Conservation (phyloP, 2,797 vertebrate species). For the Onychomys torridus region DNA sequence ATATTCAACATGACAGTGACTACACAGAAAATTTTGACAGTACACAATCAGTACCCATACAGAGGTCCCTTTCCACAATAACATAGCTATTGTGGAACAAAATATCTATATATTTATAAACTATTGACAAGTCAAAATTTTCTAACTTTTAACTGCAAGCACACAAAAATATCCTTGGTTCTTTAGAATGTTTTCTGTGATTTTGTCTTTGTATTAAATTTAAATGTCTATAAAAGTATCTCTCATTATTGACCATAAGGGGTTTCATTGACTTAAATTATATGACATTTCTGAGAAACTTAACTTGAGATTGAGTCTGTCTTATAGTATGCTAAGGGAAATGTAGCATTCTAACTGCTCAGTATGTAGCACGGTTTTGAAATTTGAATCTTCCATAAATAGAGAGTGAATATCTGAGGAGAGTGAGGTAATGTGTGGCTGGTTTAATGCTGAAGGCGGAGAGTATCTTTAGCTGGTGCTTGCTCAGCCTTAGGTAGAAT, state of each 20-base stretch:
- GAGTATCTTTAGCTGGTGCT: background rate
- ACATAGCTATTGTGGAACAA: background rate
- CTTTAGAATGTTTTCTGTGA: background rate
- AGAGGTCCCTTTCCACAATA: slow-evolving; percentile 15
- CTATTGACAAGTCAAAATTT: background rate
- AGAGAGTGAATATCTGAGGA: background rate
- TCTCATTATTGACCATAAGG: background rate
- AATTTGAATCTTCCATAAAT: slow-evolving; percentile 21
- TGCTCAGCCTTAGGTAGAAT: background rate
- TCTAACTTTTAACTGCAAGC: background rate
- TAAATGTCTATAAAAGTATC: background rate
- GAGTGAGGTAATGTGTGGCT: background rate
- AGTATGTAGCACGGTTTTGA: background rate
- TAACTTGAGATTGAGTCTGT: slow-evolving; percentile 6
- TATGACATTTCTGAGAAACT: background rate
- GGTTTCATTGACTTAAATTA: background rate
- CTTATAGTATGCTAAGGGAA: background rate
- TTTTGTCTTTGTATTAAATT: background rate
- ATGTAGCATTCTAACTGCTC: slow-evolving; percentile 11
- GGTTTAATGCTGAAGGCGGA: background rate
- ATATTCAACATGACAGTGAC: background rate
- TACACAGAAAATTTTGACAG: slow-evolving; percentile 6
- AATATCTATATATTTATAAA: background rate
- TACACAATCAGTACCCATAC: background rate
- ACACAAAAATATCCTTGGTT: background rate